Base-by-base conservation (phyloP, 1,140 invertebrate species). In the Nasonia giraulti region DNA sequence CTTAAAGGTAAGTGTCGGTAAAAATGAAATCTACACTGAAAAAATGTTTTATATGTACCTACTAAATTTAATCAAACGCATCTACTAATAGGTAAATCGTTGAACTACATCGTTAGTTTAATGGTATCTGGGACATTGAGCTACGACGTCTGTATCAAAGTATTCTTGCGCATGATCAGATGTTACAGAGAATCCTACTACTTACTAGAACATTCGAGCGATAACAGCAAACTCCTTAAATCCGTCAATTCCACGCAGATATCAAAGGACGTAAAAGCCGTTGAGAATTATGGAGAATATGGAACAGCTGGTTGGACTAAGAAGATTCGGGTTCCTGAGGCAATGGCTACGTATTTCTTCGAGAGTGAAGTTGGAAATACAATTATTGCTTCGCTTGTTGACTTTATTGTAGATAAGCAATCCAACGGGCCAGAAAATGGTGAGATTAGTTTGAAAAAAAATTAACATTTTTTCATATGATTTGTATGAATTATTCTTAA, bases 101-200 rank as follows among this genome's bases (percentile, higher is more conserved):
- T 85, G 47, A 85, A 82, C 20, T 85, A 85, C 80, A 27, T 85
- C 2, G 47, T 82, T 0, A 85, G 84, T 33, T 66, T 82, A 0
- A 79, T 85, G 80, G n/a, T 68, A 0, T 85, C 84, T 2, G 80
- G 84, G 4, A 37, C 74, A 5, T 17, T 85, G 0, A 85, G 79
- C 27, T 31, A 31, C 2, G 75, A 85, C 14, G 80, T 79, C 6
- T 85, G 84, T 47, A 14, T 73, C 1, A 85, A 85, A 50, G 79
- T 85, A 50, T 85, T 85, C 23, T 47, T 78, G 8, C 62, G 84
- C 0, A 85, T 85, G 80, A 75, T 85, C 12, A 78, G 84, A 20
- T 78, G 66, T 8, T 85, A 82, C 31, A 33, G 80, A 20, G 84
- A 85, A 47, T 85, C 84, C 12, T 85, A 85, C 47, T 82, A 82